Evolutionary conservation across 2,888 invertebrate species (phyloP), one percentile per base, ranked within the genome.

Genomic region (Chaitophorus viminalis): DNA sequence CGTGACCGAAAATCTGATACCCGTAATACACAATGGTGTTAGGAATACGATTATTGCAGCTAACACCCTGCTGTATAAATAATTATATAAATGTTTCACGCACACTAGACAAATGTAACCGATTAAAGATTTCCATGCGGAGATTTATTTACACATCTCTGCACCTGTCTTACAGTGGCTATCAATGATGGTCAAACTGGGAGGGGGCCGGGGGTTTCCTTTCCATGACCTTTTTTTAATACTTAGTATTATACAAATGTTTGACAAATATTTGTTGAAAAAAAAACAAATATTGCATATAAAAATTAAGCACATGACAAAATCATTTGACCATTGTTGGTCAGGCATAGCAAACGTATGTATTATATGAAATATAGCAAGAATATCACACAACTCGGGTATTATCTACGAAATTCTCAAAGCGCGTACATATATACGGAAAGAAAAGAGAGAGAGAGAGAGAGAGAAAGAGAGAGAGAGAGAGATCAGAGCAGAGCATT

Each of bases 321-420:
- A n/a, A n/a, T n/a, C n/a, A n/a, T n/a, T n/a, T n/a, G n/a, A n/a
- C n/a, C n/a, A n/a, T n/a, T n/a, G n/a, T n/a, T n/a, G n/a, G n/a
- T n/a, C n/a, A n/a, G n/a, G n/a, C n/a, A n/a, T n/a, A 3, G 33
- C 72, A 72, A 33, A 36, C 74, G 60, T 60, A 25, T 21, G 74
- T 25, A 36, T 18, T 18, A 29, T 72, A 31, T n/a, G 60, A n/a
- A 81, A 81, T 36, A 33, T 36, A 39, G 77, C 33, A 2, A 33
- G 54, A 78, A 76, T 52, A 76, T 52, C 17, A 39, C 33, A 33
- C 72, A 72, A 82, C 54, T 54, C 36, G 36, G n/a, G 21, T 54
- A 33, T 72, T 82, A 60, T 75, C 82, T 31, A 52, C 17, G 72
- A 82, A 82, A 75, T 75, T 75, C 39, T n/a, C 74, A 54, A 36